Evolutionary conservation across 2,113 vertebrate genomes (phyloP), one percentile per base, ranked within the genome.

Genomic region (Poeciliopsis retropinna): DNA sequence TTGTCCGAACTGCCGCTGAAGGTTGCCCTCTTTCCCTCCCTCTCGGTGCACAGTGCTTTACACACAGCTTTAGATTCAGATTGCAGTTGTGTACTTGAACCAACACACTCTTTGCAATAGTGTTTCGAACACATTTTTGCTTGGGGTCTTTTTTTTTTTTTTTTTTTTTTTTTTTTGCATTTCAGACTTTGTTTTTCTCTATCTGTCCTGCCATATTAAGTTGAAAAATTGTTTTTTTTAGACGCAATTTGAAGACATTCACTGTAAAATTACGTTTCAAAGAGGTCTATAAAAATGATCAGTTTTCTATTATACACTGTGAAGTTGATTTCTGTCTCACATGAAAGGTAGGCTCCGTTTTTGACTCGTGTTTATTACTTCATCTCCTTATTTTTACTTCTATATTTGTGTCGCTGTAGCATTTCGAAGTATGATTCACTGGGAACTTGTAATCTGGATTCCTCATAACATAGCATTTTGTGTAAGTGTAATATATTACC

Each of bases 21-120:
- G 72, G 79, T 82, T 66, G 78, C 70, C 85, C 85, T 64, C 83
- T 82, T 41, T 81, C 67, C 85, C 81, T 78, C 72, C 83, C 51
- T 81, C 67, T 88, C 81, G 79, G 82, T 86, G 73, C 63, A 82
- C 87, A 83, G 82, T 81, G 85, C 90, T 88, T 86, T 87, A 93
- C 76, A 84, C 71, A 78, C 89, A 89, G 85, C 89, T 92, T 89
- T 85, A 90, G 85, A 83, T 86, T 80, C 60, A 10, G 66, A 84
- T 76, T 73, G 79, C 88, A 87, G 57, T 82, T 2, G 30, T 80
- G 74, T 78, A 84, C 75, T 74, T 65, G 78, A 90, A 87, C 54
- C 63, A 30, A 76, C 62, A 70, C 84, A 76, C 85, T 87, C 85
- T 87, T 87, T 80, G 81, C 84, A 87, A 84, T 78, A 64, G 19